These are phyloP conservation scores for Symphodus melops DNA, from an alignment of 2,113 vertebrate species.

Conservation along the genomic window DNA sequence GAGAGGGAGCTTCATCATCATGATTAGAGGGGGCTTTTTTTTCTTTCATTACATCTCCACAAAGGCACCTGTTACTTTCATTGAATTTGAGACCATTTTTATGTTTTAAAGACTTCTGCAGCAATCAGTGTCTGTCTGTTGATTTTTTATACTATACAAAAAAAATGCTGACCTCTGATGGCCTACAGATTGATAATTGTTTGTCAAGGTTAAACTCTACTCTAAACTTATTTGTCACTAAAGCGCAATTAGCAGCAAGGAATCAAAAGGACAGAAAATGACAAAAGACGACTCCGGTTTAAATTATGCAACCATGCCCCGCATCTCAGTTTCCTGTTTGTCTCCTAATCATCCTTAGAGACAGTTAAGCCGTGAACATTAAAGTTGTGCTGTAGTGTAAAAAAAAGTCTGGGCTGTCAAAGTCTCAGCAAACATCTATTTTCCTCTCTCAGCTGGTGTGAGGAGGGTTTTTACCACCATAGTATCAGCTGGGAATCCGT, in stretches of 20 bases:
- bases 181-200: neutral
- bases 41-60: slow-evolving; percentile 3
- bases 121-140: neutral
- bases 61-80: slow-evolving; percentile 38
- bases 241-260: too few species aligned
- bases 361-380: neutral
- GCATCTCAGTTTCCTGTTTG: slow-evolving; percentile 4
- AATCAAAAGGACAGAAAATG: too few species aligned
- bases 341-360: neutral
- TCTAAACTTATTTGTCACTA: neutral
- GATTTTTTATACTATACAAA: neutral
- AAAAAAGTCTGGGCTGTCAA: neutral
- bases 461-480: slow-evolving; percentile 8
- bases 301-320: neutral
- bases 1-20: slow-evolving; percentile 57
- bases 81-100: neutral
- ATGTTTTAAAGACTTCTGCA: neutral
- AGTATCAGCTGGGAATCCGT: neutral
- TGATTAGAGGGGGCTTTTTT: slow-evolving; percentile 47
- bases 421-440: neutral
- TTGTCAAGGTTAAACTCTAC: neutral
- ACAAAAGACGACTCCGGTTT: too few species aligned
- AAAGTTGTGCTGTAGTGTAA: neutral
- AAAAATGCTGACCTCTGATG: neutral
- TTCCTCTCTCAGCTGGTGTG: neutral